Base-by-base conservation (phyloP, 2,113 vertebrate species). In the Archocentrus centrarchus region DNA sequence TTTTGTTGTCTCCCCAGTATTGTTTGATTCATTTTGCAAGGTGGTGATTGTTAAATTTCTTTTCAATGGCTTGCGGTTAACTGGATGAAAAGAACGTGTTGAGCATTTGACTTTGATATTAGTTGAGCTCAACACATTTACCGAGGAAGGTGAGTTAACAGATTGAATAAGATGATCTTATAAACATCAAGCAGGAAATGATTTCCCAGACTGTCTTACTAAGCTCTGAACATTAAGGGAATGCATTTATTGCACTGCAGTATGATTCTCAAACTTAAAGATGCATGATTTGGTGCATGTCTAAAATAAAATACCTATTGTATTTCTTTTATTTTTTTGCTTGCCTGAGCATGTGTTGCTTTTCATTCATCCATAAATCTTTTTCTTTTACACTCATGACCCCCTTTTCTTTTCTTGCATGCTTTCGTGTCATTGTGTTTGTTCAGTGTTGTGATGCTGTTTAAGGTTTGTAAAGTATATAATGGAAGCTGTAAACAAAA, bases 21-120 rank as follows among this genome's bases (percentile, higher is more conserved):
- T 37, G 24, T 75, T 5, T 44, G 2, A 11, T 41, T 55, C 53
- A 27, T 59, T 81, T 82, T 82, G 32, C 70, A 55, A 91, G 89
- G 37, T 89, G 53, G 77, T 91, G 82, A 91, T 89, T 91, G 79
- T 90, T 82, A 59, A 3, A 81, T 85, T 90, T 87, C 57, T 94
- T 73, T 85, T 86, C 75, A 87, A 87, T 91, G 89, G 89, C 91
- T 91, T 89, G 81, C 92, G 80, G 80, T 89, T 83, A 82, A 91
- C 85, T 91, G 94, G 92, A 90, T 93, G 84, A 95, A 94, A 94
- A 95, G 93, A 94, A 88, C 92, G 10, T 79, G 61, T 91, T 89
- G 77, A 90, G 81, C 79, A n/a, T 80, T 89, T 85, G 62, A 84
- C 66, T 82, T 53, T 84, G 58, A 82, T 77, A 39, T 47, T 90